Evolutionary conservation across 1,140 invertebrate genomes (phyloP).

Genomic region (Nomia melanderi): DNA sequence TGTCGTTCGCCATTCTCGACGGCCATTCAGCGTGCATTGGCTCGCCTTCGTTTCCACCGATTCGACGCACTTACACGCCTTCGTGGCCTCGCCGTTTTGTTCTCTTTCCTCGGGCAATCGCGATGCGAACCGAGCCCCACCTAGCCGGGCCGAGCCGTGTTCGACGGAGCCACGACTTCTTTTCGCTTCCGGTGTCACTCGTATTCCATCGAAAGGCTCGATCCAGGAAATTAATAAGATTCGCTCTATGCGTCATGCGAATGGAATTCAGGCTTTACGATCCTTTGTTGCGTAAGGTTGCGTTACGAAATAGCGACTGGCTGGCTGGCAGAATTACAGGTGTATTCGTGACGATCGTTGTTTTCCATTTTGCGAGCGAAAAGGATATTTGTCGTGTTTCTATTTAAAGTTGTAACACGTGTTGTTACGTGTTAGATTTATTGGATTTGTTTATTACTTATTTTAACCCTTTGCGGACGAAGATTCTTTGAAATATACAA

Average conservation of each 20-base stretch:
- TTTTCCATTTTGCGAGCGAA: neutral
- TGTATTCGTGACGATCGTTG: too few relatives aligned
- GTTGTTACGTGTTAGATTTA: too few relatives aligned
- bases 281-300: neutral
- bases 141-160: neutral
- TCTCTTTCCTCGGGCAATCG: neutral
- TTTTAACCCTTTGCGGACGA: too few relatives aligned
- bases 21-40: slow-evolving; percentile 51
- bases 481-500: too few relatives aligned
- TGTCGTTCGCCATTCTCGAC: slow-evolving; percentile 59
- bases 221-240: slow-evolving; percentile 26
- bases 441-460: too few relatives aligned
- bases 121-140: slow-evolving; percentile 35
- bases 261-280: neutral
- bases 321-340: neutral
- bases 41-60: slow-evolving; percentile 46
- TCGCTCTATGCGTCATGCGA: slow-evolving; percentile 4
- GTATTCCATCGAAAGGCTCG: neutral
- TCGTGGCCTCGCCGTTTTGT: slow-evolving; percentile 24
- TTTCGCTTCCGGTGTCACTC: slow-evolving; percentile 17
- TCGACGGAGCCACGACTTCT: slow-evolving; percentile 10
- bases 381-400: too few relatives aligned
- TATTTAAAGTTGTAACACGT: too few relatives aligned
- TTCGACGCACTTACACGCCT: slow-evolving; percentile 50
- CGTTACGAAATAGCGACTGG: neutral